Conservation (phyloP, 2,888 invertebrate genomes). For the Lasioglossum oenotherae region DNA sequence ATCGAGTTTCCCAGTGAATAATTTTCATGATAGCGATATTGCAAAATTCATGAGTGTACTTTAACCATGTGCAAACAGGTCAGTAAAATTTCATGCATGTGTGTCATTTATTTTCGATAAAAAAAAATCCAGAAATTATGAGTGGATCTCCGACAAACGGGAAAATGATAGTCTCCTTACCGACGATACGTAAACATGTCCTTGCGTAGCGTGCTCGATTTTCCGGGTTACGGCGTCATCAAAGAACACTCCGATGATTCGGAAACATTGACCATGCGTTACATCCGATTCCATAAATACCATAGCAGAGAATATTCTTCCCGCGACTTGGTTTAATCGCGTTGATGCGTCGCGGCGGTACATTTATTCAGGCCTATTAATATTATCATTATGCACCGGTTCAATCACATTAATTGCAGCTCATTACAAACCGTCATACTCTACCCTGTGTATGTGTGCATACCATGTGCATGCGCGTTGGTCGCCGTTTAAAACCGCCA, state of each 20-base stretch:
- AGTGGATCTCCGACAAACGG: neutral
- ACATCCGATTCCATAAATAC: neutral
- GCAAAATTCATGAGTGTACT: neutral
- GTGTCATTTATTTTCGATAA: neutral
- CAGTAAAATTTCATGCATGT: neutral
- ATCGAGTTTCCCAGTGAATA: neutral
- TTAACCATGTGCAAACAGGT: neutral
- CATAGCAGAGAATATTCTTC: neutral
- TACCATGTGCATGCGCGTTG: neutral
- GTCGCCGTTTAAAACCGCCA: neutral
- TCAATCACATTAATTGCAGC: slow-evolving; percentile 15
- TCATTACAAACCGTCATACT: neutral
- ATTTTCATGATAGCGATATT: neutral
- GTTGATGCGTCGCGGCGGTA: neutral
- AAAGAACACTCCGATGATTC: neutral
- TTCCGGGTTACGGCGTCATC: neutral
- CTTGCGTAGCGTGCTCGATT: neutral
- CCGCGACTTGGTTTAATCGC: neutral
- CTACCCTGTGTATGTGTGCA: neutral
- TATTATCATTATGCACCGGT: slow-evolving; percentile 19
- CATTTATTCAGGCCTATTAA: neutral
- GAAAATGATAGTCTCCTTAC: neutral
- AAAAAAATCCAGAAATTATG: neutral
- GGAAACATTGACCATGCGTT: neutral
- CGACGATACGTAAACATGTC: neutral